Evolutionary conservation across 2,888 invertebrate genomes (phyloP), one percentile per base, ranked within the genome.

Genomic region (Punctoribates punctum): DNA sequence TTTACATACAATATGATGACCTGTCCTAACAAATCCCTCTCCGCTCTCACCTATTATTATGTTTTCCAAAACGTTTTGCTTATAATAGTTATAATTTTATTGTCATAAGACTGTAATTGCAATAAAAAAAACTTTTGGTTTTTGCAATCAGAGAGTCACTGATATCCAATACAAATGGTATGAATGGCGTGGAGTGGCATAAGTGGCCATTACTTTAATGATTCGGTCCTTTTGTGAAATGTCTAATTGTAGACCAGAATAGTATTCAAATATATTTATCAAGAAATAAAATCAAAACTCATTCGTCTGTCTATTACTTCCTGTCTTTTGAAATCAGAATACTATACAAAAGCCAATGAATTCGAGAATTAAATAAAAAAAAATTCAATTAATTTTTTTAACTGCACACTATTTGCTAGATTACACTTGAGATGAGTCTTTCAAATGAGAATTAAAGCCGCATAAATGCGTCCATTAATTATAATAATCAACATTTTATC

Each of bases 61-160:
- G 42, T 42, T 42, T 42, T 42, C 13, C 51, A n/a, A 51, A 51
- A 51, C 20, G 51, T n/a, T 51, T 51, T 51, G 51, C 51, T 51
- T 51, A 51, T 51, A 51, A 51, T 51, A 51, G n/a, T 51, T 6
- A 51, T 51, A 51, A 51, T 51, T n/a, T 51, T 51, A 51, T 51
- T 51, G 51, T 51, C 51, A 51, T 51, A 51, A 51, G 5, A n/a
- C 48, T 9, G 13, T 42, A 51, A 51, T 20, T 20, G 20, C 11
- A 51, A 51, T 51, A 51, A 51, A 34, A 51, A 34, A 51, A 20
- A 51, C 20, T 51, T 42, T 42, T 42, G 13, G 51, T n/a, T 20
- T n/a, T 51, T 51, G 20, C 51, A 51, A 51, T 51, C 42, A 42
- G 13, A 42, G 11, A 42, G 11, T 42, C 34, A 42, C 8, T 9